Evolutionary conservation across 92 coral and sea anemone genomes (phyloP).

Genomic region (Actinernus sp.): DNA sequence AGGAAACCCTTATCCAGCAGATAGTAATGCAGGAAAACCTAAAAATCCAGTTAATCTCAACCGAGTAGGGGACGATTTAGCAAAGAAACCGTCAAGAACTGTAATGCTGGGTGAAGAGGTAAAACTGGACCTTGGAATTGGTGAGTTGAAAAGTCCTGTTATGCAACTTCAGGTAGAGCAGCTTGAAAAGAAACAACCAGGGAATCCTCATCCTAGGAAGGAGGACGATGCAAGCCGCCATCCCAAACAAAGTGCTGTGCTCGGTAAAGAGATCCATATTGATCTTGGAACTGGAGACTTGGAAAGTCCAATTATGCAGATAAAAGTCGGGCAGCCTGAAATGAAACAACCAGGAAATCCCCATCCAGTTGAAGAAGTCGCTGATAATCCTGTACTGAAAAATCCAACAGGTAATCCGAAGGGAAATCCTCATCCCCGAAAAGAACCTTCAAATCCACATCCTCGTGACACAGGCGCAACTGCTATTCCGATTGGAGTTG

Average conservation of each 20-base stretch:
- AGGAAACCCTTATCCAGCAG: too few species aligned
- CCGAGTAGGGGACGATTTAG: neutral
- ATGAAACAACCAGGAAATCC: slow-evolving; percentile 4
- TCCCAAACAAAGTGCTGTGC: neutral
- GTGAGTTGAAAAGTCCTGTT: slow-evolving; percentile 8
- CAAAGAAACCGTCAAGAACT: neutral
- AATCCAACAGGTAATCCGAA: neutral
- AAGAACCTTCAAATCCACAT: neutral
- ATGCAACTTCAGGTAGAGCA: slow-evolving; percentile 5
- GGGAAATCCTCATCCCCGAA: neutral
- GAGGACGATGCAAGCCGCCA: neutral
- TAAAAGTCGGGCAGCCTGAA: neutral
- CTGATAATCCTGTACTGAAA: too few species aligned
- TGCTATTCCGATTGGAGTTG: slow-evolving; percentile 1
- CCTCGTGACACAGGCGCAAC: neutral
- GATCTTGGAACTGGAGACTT: slow-evolving; percentile 23
- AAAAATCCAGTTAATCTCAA: too few species aligned
- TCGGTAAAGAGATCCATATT: slow-evolving; percentile 20
- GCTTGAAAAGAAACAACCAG: slow-evolving; percentile 13
- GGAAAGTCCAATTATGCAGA: slow-evolving; percentile 9
- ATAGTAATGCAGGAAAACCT: too few species aligned
- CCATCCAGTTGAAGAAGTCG: neutral
- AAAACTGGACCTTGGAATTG: slow-evolving; percentile 15
- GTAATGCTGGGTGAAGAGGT: slow-evolving; percentile 16
- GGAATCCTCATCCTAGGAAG: neutral